phyloP scores from a whole-genome alignment of 37 sponge, comb jelly and placozoan species.

The Haliclona indistincta region DNA sequence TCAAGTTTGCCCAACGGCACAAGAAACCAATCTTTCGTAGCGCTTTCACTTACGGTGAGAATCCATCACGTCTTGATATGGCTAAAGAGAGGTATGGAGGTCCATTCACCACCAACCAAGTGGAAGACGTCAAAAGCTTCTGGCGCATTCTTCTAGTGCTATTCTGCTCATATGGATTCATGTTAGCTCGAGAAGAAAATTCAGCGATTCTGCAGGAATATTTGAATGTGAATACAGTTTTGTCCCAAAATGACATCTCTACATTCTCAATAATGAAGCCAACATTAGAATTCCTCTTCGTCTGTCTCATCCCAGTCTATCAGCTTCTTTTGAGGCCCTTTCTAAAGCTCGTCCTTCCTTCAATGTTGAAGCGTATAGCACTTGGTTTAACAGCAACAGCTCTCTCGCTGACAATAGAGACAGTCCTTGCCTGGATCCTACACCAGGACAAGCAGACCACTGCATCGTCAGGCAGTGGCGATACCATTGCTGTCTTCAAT shows the following conservation, averaged over 20 bases:
- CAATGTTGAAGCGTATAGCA: not conserved
- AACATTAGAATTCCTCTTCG: too few species aligned
- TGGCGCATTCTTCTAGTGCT: not conserved
- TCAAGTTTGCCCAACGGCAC: not conserved
- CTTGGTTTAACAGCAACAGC: not conserved
- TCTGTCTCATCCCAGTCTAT: not conserved
- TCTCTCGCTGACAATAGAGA: not conserved
- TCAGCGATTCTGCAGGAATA: too few species aligned
- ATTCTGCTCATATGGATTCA: not conserved
- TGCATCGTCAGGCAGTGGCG: too few species aligned
- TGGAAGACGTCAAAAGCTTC: constrained; percentile 4
- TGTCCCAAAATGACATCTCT: not conserved
- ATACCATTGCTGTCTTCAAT: not conserved
- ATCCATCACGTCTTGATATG: not conserved
- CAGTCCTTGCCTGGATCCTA: too few species aligned
- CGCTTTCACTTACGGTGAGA: constrained; percentile 2
- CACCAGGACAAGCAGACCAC: too few species aligned
- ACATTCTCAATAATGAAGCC: not conserved
- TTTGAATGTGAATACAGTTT: not conserved
- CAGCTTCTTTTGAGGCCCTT: not conserved
- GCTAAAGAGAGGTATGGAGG: constrained; percentile 11
- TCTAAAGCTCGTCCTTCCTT: too few species aligned
- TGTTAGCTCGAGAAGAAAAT: too few species aligned
- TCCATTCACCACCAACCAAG: not conserved
- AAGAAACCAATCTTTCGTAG: not conserved